These are phyloP conservation scores for Drosophila tsacasi DNA, from an alignment of 1,140 invertebrate species.

Conservation along the genomic window DNA sequence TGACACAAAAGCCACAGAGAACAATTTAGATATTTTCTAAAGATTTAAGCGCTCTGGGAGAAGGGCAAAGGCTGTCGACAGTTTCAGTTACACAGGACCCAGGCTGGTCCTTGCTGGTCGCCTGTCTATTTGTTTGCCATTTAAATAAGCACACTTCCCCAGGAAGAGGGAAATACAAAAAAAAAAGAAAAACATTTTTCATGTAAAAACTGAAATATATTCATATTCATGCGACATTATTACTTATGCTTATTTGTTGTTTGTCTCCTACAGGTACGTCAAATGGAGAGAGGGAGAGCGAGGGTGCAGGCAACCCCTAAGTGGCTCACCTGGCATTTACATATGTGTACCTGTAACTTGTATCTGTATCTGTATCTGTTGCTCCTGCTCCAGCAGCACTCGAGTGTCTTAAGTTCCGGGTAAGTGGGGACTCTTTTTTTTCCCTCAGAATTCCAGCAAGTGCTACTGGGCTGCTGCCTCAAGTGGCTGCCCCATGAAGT, in stretches of 20 bases:
- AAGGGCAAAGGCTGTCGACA: conserved; percentile 70
- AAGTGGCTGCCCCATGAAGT: conserved; percentile 33
- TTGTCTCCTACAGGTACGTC: conserved; percentile 72
- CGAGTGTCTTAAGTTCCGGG: conserved; percentile 79
- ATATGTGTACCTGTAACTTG: conserved; percentile 32
- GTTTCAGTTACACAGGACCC: conserved; percentile 48
- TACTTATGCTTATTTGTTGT: conserved; percentile 70
- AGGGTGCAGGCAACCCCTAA: conserved; percentile 24
- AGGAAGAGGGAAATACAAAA: conserved; percentile 25
- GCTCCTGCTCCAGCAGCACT: conserved; percentile 43
- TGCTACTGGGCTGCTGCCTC: conserved; percentile 52
- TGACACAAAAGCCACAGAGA: conserved; percentile 80
- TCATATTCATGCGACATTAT: conserved; percentile 78
- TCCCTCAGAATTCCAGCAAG: conserved; percentile 68
- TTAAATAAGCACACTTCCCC: conserved; percentile 77
- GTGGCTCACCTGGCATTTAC: conserved; percentile 56
- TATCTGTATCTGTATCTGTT: conserved; percentile 49
- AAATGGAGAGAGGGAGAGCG: neutral
- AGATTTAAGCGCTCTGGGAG: conserved; percentile 71
- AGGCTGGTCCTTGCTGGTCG: conserved; percentile 4
- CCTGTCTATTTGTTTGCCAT: conserved; percentile 74
- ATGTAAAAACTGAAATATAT: conserved; percentile 36
- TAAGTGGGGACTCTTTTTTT: conserved; percentile 72
- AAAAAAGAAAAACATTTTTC: conserved; percentile 17
- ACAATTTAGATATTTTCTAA: conserved; percentile 82